These are phyloP conservation scores for Limenitis camilla DNA, from an alignment of 2,888 invertebrate genomes.

Conservation along the genomic window DNA sequence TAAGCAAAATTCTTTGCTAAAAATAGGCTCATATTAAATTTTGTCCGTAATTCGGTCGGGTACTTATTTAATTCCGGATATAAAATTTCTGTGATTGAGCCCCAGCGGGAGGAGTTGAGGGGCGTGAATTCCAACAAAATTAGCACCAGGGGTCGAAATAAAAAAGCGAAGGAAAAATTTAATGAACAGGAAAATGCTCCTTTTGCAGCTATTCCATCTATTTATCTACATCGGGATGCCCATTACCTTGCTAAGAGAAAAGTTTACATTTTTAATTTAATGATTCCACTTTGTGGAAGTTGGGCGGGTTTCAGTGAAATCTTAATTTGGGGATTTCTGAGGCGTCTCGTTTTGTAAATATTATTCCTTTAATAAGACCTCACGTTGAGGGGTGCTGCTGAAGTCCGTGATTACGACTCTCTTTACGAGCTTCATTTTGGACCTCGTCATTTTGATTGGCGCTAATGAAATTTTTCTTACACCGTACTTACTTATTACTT, in stretches of 20 bases:
- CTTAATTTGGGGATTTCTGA: conserved; percentile 76
- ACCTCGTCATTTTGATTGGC: conserved; percentile 75
- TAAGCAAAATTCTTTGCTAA: conserved; percentile 52
- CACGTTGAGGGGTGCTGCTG: conserved; percentile 70
- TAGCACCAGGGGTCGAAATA: conserved; percentile 76
- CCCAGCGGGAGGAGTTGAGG: conserved; percentile 69
- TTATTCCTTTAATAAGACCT: conserved; percentile 76
- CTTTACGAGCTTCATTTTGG: conserved; percentile 72
- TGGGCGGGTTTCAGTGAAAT: conserved; percentile 75
- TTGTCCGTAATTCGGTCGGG: conserved; percentile 64
- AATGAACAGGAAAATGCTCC: conserved; percentile 77
- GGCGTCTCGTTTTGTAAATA: conserved; percentile 76
- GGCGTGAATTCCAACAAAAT: conserved; percentile 77
- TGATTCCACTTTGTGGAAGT: conserved; percentile 76
- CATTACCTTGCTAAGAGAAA: conserved; percentile 77
- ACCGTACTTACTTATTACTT: conserved; percentile 65
- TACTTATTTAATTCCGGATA: conserved; percentile 76
- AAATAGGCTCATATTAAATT: conserved; percentile 71
- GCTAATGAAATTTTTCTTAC: conserved; percentile 75
- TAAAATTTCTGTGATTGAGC: conserved; percentile 76
- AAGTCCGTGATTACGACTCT: conserved; percentile 74
- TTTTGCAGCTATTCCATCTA: conserved; percentile 76
- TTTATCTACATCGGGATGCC: conserved; percentile 76
- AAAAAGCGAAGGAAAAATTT: conserved; percentile 76
- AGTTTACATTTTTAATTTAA: conserved; percentile 77